Evolutionary conservation across 2,888 invertebrate species (phyloP).

Genomic region (Platycnemis pennipes): DNA sequence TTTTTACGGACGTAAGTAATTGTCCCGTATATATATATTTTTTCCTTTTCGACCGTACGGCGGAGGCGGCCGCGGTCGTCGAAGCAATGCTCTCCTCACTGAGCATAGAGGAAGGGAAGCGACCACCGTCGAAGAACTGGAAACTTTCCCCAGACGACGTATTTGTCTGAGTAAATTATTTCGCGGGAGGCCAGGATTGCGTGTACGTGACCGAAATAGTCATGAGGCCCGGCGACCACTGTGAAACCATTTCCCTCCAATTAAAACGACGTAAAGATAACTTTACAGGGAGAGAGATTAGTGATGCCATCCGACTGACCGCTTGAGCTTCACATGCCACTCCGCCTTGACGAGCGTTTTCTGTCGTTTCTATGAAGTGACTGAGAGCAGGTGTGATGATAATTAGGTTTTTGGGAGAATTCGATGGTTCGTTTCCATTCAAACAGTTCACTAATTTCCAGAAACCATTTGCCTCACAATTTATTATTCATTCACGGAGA

Average conservation of each 20-base stretch:
- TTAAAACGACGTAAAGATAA: conserved; percentile 10
- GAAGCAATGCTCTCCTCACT: neutral
- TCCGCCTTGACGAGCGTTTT: neutral
- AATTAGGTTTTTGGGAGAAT: neutral
- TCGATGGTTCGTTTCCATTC: neutral
- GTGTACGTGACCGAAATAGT: conserved; percentile 7
- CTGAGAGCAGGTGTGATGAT: neutral
- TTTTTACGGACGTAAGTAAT: conserved; percentile 30
- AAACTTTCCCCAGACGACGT: neutral
- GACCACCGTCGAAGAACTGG: neutral
- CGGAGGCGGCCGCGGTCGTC: neutral
- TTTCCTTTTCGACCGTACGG: neutral
- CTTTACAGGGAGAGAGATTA: neutral
- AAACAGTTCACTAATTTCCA: neutral
- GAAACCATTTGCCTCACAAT: no score
- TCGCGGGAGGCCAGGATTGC: neutral
- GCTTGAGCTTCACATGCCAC: neutral
- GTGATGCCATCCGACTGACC: neutral
- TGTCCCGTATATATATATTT: conserved; percentile 1
- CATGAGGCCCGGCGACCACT: neutral
- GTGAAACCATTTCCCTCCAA: conserved; percentile 12
- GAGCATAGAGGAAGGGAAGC: no score
- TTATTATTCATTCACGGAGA: no score
- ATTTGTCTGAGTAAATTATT: conserved; percentile 25
- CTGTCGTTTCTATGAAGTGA: neutral